Percentiles rank a stretch among this genome's conserved stretches.
Conservation (phyloP, 64 coral and sea anemone species). For the Montipora capricornis region DNA sequence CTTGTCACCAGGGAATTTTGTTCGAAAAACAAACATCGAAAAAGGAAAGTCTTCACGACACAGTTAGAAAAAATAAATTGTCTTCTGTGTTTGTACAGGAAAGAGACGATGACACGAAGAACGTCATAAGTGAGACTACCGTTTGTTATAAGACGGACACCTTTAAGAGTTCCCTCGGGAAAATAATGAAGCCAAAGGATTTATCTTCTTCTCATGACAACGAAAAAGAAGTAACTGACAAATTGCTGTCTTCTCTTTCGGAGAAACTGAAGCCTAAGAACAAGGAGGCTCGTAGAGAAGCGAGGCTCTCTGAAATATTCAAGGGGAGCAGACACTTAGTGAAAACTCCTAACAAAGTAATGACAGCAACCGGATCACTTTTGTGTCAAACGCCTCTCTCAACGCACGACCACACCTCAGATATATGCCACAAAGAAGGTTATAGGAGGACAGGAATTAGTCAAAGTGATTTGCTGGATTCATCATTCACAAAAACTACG, state of each 20-base stretch:
- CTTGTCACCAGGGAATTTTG: background rate
- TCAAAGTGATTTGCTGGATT: background rate
- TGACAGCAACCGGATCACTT: too few relatives aligned
- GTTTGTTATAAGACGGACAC: background rate
- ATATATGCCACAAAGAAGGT: background rate
- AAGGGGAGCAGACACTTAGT: constrained; percentile 30
- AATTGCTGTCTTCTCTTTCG: background rate
- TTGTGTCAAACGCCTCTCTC: background rate
- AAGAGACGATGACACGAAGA: background rate
- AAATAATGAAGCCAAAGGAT: background rate
- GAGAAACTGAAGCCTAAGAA: background rate
- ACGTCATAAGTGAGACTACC: background rate
- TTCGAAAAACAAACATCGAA: background rate
- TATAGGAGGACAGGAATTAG: background rate
- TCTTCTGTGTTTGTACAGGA: background rate
- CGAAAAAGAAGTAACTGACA: background rate
- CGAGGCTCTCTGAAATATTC: constrained; percentile 9
- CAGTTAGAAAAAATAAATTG: background rate
- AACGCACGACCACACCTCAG: background rate
- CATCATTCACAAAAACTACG: background rate
- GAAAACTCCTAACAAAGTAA: background rate
- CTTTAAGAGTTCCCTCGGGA: background rate
- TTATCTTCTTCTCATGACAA: background rate
- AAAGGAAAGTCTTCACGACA: background rate
- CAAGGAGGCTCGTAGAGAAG: background rate